phyloP scores from a whole-genome alignment of 1,140 invertebrate genomes.

The Monomorium pharaonis region DNA sequence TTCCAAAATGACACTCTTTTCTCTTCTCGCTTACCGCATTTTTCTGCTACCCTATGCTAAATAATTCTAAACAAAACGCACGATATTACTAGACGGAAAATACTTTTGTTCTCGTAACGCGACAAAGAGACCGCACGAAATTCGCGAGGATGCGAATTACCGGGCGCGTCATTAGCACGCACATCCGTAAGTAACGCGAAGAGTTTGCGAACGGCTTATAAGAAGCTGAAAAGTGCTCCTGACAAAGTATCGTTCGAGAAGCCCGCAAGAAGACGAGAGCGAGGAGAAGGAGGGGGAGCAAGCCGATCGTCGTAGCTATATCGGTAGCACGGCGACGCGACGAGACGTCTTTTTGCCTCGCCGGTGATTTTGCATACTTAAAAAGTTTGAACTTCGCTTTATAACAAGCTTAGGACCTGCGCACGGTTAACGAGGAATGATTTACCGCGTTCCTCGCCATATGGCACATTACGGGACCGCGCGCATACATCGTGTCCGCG shows the following conservation, averaged over 20 bases:
- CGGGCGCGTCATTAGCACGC: conserved; percentile 28
- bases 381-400: conserved; percentile 70
- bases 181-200: conserved; percentile 34
- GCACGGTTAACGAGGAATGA: conserved; percentile 70
- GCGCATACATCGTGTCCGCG: conserved; percentile 14
- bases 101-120: background rate
- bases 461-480: conserved; percentile 56
- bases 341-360: conserved; percentile 32
- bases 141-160: background rate
- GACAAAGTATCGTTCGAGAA: conserved; percentile 11
- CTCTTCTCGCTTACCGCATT: background rate
- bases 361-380: conserved; percentile 61
- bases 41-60: background rate
- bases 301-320: conserved; percentile 34
- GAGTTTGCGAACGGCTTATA: conserved; percentile 32
- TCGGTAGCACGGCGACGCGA: conserved; percentile 48
- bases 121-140: background rate
- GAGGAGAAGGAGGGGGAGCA: background rate
- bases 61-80: background rate
- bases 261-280: conserved; percentile 7
- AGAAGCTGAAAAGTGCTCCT: conserved; percentile 47
- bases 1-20: background rate
- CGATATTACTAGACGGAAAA: background rate
- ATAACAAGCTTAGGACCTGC: conserved; percentile 67
- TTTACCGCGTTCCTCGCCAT: conserved; percentile 69